A percentile compares a stretch with the other conserved stretches of the same genome.
These are phyloP conservation scores for Schrankia costaestrigalis DNA, from an alignment of 2,888 invertebrate species.

Conservation along the genomic window DNA sequence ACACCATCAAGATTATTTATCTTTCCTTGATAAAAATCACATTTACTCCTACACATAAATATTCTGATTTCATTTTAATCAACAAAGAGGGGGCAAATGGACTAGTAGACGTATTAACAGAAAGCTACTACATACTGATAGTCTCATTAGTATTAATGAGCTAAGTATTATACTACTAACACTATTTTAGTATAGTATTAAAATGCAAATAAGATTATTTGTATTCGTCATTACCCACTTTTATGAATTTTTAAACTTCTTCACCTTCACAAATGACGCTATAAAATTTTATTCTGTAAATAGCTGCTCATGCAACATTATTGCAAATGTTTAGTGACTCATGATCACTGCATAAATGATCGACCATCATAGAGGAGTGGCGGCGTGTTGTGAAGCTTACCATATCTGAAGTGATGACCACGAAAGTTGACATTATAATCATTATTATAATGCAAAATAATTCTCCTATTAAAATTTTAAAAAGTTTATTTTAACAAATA, in stretches of 20 bases:
- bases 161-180: constrained; percentile 22
- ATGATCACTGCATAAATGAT: no score
- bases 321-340: constrained; percentile 28
- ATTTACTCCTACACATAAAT: no score
- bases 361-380: no score
- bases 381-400: no score
- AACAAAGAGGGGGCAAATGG: background rate
- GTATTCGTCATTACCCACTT: constrained; percentile 22
- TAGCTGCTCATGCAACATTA: constrained; percentile 20
- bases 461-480: no score
- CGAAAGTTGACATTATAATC: no score
- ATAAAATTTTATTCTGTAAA: constrained; percentile 24
- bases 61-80: no score
- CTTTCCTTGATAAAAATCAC: no score
- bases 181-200: constrained; percentile 30
- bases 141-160: constrained; percentile 33
- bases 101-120: background rate
- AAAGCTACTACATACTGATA: constrained; percentile 27
- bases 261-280: constrained; percentile 19
- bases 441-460: no score
- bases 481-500: no score
- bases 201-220: constrained; percentile 35
- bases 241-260: constrained; percentile 32
- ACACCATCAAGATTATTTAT: no score
- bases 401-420: no score